phyloP scores from a whole-genome alignment of 2,888 invertebrate genomes.

The Yponomeuta evonymella region DNA sequence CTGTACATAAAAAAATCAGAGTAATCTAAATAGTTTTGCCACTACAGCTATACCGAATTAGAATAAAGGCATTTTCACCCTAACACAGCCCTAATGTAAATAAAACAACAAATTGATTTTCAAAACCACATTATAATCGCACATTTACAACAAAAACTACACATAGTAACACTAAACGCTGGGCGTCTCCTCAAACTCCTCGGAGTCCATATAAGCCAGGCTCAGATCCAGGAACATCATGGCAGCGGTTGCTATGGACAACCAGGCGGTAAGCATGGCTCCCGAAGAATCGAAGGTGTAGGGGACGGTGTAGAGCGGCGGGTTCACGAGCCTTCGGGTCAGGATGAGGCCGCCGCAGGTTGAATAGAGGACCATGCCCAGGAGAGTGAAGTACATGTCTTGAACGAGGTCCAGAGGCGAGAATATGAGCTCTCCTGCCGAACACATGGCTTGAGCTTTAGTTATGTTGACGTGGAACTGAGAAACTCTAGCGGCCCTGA shows the following conservation, averaged over 20 bases:
- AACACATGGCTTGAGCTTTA: not conserved
- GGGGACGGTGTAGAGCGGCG: constrained; percentile 29
- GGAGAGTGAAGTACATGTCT: constrained; percentile 62
- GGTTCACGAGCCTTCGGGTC: constrained; percentile 36
- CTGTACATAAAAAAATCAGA: too few species aligned
- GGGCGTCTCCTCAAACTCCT: constrained; percentile 58
- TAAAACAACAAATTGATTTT: not conserved
- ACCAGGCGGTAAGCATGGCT: constrained; percentile 42
- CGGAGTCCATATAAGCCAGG: constrained; percentile 64
- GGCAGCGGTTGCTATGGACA: constrained; percentile 47
- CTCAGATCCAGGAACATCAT: constrained; percentile 60
- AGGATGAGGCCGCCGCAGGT: constrained; percentile 52
- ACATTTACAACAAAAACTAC: not conserved
- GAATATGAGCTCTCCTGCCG: constrained; percentile 58
- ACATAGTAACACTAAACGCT: constrained; percentile 36
- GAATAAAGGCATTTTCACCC: not conserved
- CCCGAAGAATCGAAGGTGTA: constrained; percentile 50
- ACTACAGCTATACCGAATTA: too few species aligned
- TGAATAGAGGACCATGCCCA: constrained; percentile 52
- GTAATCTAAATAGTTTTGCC: too few species aligned
- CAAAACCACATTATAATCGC: constrained; percentile 27
- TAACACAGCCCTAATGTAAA: not conserved
- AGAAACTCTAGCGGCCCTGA: too few species aligned
- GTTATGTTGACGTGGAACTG: too few species aligned
- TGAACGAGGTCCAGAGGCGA: constrained; percentile 65